Evolutionary conservation across 2,888 invertebrate genomes (phyloP).

Genomic region (Bibio marci): DNA sequence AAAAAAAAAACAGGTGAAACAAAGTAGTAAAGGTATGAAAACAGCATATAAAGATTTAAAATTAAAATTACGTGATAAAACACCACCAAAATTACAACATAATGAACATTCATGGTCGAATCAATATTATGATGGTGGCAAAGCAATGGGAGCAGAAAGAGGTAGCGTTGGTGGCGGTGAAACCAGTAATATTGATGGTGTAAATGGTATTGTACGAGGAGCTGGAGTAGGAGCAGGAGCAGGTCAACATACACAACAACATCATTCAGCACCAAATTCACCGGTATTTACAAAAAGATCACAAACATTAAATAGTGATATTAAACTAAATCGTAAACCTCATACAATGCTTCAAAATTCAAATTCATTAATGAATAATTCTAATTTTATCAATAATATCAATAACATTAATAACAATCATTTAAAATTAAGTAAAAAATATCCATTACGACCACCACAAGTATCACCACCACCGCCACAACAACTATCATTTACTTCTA

Average conservation of each 20-base stretch:
- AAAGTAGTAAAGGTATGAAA: slow-evolving; percentile 56
- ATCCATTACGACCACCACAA: background rate
- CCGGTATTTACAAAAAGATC: slow-evolving; percentile 39
- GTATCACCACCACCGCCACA: slow-evolving; percentile 3
- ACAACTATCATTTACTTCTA: slow-evolving; percentile 16
- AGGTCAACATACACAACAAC: slow-evolving; percentile 17
- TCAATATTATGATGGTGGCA: slow-evolving; percentile 12
- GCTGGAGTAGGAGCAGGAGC: background rate
- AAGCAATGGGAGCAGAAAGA: slow-evolving; percentile 15
- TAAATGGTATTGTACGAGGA: background rate
- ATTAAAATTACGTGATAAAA: slow-evolving; percentile 38
- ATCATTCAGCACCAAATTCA: slow-evolving; percentile 47
- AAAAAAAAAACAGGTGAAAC: slow-evolving; percentile 39
- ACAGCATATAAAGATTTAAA: slow-evolving; percentile 61
- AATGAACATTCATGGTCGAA: slow-evolving; percentile 2
- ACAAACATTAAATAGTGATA: slow-evolving; percentile 8
- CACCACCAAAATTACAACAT: slow-evolving; percentile 16
- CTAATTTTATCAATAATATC: background rate
- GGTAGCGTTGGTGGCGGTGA: background rate
- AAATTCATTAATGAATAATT: slow-evolving; percentile 5
- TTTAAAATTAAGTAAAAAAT: background rate
- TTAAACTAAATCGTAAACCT: slow-evolving; percentile 2
- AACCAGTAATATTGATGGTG: background rate
- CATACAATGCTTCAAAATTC: slow-evolving; percentile 3
- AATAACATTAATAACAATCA: background rate